phyloP scores from a whole-genome alignment of 1,140 invertebrate genomes.

The Listronotus oregonensis region DNA sequence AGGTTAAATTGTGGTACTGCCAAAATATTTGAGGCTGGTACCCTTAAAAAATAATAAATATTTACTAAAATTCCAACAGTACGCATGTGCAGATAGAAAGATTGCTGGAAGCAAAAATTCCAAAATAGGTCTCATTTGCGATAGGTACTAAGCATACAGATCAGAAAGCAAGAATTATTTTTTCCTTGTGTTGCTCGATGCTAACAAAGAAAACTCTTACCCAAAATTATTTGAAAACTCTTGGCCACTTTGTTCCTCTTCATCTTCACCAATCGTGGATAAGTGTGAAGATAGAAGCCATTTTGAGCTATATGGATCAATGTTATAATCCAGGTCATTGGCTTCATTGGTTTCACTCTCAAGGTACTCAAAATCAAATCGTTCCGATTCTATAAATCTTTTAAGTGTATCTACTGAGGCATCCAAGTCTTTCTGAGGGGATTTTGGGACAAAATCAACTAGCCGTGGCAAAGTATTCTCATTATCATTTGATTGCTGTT shows the following conservation, averaged over 20 bases:
- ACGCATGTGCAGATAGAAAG: too few species aligned
- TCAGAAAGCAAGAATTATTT: too few species aligned
- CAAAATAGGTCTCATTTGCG: too few species aligned
- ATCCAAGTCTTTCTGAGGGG: constrained; percentile 42
- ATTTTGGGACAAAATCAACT: constrained; percentile 71
- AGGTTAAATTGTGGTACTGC: too few species aligned
- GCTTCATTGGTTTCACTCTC: constrained; percentile 52
- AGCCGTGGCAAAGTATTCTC: constrained; percentile 62
- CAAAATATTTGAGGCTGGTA: too few species aligned
- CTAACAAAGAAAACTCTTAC: constrained; percentile 13
- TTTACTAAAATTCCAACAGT: too few species aligned
- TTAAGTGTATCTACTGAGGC: constrained; percentile 44
- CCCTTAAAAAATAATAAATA: too few species aligned
- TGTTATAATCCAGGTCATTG: constrained; percentile 46
- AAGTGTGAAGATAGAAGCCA: constrained; percentile 56
- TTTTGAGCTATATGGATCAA: constrained; percentile 45
- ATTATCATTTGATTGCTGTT: constrained; percentile 26
- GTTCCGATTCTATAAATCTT: constrained; percentile 51
- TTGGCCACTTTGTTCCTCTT: constrained; percentile 58
- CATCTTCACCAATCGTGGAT: constrained; percentile 70
- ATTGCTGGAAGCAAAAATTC: too few species aligned
- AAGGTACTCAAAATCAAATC: constrained; percentile 49
- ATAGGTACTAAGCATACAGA: too few species aligned
- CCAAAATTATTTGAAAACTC: constrained; percentile 37
- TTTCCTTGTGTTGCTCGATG: too few species aligned